Evolutionary conservation across 2,113 vertebrate species (phyloP), one percentile per base, ranked within the genome.

Genomic region (Felis chaus): DNA sequence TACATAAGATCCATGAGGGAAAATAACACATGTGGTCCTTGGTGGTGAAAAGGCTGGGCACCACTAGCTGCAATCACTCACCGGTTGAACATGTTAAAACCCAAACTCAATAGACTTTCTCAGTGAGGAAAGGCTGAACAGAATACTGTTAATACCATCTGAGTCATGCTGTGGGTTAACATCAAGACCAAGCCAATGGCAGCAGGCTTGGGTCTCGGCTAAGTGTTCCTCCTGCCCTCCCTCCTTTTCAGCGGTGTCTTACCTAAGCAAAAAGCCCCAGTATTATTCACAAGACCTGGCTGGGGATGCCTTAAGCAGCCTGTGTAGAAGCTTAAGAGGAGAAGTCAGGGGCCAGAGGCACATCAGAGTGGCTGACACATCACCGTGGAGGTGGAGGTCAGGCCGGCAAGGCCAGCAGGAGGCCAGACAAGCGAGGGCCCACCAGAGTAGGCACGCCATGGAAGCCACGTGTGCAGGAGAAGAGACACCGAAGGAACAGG

Each of bases 361-460:
- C 45, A 45, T 8, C 11, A 1, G 71, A 61, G 23, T 25, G 36
- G 57, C 33, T 65, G 91, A 27, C 1, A 0, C 19, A 0, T 0
- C 4, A 1, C 65, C 36, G 33, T 11, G 25, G n/a, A 18, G 10
- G 14, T 4, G 33, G 12, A 55, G 86, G 82, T 29, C 73, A 45
- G 82, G 68, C 45, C 27, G 61, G 88, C 18, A 33, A 79, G 16
- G 78, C 41, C 29, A 82, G 90, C 14, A 0, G 29, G 7, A 33
- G 82, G 89, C 65, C 80, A 41, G 29, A 31, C 8, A 19, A 33
- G 45, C 48, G 33, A 39, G 31, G 65, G 12, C 13, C 57, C 31
- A 0, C 16, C 1, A 9, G 48, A 50, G 23, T 2, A 31, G 18
- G 57, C 6, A 4, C 33, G 31, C 33, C 36, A 31, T 5, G 19